phyloP scores from a whole-genome alignment of 2,113 vertebrate species.

The Sylvilagus bachmani region DNA sequence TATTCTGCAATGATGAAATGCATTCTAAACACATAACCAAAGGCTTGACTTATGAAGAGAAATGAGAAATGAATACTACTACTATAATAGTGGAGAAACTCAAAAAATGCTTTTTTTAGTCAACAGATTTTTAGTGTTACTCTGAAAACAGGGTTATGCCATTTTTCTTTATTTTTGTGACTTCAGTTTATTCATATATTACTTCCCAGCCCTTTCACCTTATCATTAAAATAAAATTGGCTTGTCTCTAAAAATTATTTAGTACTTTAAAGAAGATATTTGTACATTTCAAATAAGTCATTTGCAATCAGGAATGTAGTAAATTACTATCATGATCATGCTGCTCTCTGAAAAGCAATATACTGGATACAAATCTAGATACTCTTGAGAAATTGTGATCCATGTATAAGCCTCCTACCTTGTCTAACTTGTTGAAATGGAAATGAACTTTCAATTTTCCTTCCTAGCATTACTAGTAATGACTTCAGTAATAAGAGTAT shows the following conservation, averaged over 20 bases:
- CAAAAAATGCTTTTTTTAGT: not conserved
- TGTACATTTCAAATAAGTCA: conserved; percentile 30
- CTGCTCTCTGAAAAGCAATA: conserved; percentile 42
- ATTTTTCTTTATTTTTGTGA: not conserved
- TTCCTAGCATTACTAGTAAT: too few relatives aligned
- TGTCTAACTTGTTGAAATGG: too few relatives aligned
- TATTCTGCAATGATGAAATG: not conserved
- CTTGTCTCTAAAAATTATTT: conserved; percentile 55
- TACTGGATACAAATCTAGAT: conserved; percentile 26
- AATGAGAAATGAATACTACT: not conserved
- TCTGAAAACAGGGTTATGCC: not conserved
- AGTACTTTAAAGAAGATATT: conserved; percentile 21
- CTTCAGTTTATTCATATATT: conserved; percentile 49
- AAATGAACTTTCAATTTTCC: too few relatives aligned
- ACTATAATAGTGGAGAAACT: not conserved
- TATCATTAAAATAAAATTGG: conserved; percentile 41
- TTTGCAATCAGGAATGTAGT: conserved; percentile 19
- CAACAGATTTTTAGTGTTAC: conserved; percentile 17
- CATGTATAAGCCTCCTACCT: too few relatives aligned
- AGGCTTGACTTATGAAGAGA: conserved; percentile 1
- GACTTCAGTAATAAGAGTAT: conserved; percentile 4
- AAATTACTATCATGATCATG: conserved; percentile 39
- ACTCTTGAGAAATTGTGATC: not conserved
- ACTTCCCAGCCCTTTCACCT: conserved; percentile 7
- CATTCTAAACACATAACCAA: not conserved